Evolutionary conservation across 2,888 invertebrate species (phyloP).

Genomic region (Zhuqinia jingwanae): DNA sequence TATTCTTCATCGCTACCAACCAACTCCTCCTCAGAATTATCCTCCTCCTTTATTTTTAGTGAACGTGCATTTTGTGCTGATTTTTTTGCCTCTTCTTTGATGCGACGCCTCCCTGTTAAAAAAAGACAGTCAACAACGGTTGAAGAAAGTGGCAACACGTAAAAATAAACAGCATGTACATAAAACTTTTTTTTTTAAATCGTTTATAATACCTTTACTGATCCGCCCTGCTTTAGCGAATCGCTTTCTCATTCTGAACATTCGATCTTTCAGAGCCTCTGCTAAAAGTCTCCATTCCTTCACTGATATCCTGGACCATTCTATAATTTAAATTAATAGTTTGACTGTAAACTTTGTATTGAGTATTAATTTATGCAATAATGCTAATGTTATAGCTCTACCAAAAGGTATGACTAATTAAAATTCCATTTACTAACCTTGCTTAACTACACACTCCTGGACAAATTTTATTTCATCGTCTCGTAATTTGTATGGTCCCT

Average conservation of each 20-base stretch:
- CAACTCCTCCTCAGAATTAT: constrained; percentile 28
- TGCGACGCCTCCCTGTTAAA: neutral
- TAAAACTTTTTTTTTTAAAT: neutral
- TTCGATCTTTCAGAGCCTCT: constrained; percentile 52
- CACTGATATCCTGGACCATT: constrained; percentile 54
- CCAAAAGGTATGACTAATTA: neutral
- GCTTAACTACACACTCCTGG: constrained; percentile 62
- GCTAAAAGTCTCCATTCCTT: constrained; percentile 61
- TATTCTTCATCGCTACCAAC: constrained; percentile 32
- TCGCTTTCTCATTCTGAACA: constrained; percentile 59
- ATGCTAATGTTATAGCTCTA: neutral
- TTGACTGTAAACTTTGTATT: too few species aligned
- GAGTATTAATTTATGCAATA: neutral
- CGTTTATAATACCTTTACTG: constrained; percentile 54
- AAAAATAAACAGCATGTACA: constrained; percentile 13
- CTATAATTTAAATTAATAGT: too few species aligned
- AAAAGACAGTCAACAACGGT: neutral
- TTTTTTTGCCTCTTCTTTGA: constrained; percentile 50
- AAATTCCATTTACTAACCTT: constrained; percentile 23
- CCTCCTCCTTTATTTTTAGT: constrained; percentile 27
- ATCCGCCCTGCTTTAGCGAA: constrained; percentile 38
- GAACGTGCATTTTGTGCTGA: neutral
- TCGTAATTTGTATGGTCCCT: constrained; percentile 57
- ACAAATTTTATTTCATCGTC: constrained; percentile 68
- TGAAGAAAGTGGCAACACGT: too few species aligned